Evolutionary conservation across 2,888 invertebrate genomes (phyloP).

Genomic region (Eristalis pertinax): DNA sequence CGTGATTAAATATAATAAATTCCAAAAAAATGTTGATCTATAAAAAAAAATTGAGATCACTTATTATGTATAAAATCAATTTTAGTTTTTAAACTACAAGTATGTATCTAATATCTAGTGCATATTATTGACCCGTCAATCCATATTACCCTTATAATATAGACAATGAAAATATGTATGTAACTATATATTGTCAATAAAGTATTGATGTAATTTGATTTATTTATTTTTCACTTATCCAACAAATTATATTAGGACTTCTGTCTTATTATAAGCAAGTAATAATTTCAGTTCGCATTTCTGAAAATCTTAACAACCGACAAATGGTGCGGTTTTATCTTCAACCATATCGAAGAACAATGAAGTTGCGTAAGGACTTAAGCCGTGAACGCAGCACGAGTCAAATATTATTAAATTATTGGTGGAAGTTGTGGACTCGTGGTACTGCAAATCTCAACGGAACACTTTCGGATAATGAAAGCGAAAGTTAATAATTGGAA

Average conservation of each 20-base stretch:
- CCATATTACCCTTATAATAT: too few species aligned
- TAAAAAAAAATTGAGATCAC: too few species aligned
- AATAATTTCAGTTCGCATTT: neutral
- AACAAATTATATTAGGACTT: neutral
- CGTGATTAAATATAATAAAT: too few species aligned
- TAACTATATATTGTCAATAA: too few species aligned
- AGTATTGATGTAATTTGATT: neutral
- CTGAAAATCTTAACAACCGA: neutral
- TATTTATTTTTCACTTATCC: neutral
- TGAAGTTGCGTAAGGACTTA: slow-evolving; percentile 3
- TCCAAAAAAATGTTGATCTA: too few species aligned
- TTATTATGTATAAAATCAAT: too few species aligned
- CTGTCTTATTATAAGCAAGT: neutral
- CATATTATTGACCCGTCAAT: too few species aligned
- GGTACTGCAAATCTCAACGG: neutral
- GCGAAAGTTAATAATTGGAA: slow-evolving; percentile 34
- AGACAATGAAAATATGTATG: too few species aligned
- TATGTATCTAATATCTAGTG: too few species aligned
- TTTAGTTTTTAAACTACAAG: too few species aligned
- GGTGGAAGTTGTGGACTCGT: slow-evolving; percentile 9
- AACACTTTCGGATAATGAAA: slow-evolving; percentile 17
- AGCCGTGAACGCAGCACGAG: slow-evolving; percentile 52
- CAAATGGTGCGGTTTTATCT: neutral
- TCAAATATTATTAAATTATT: slow-evolving; percentile 46
- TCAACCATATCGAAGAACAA: slow-evolving; percentile 23